Conservation (phyloP, 2,113 vertebrate genomes). For the Python bivittatus region DNA sequence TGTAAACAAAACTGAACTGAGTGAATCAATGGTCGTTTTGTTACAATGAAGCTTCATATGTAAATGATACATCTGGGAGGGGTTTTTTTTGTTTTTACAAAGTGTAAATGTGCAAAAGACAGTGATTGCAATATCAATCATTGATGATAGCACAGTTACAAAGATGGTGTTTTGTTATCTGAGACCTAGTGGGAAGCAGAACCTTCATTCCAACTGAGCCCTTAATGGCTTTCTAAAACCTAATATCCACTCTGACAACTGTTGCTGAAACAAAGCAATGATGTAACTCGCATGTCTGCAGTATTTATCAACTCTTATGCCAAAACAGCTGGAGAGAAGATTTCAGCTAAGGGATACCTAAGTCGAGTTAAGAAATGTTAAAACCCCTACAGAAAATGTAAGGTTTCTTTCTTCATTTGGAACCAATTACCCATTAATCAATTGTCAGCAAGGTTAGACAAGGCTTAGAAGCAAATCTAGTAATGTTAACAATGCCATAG, state of each 20-base stretch:
- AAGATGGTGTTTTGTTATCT: background rate
- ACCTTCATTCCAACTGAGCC: background rate
- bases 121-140: background rate
- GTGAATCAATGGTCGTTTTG: background rate
- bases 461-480: conserved; percentile 24
- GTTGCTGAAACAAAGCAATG: conserved; percentile 30
- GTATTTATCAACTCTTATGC: conserved; percentile 33
- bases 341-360: conserved; percentile 36
- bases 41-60: background rate
- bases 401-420: conserved; percentile 45
- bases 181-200: background rate
- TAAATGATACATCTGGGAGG: background rate
- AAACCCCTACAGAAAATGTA: conserved; percentile 5
- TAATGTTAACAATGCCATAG: conserved; percentile 50
- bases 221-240: background rate
- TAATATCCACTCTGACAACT: background rate
- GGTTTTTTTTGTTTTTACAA: background rate
- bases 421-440: conserved; percentile 55
- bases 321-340: conserved; percentile 56
- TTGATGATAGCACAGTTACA: background rate
- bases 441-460: conserved; percentile 47
- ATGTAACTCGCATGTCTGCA: conserved; percentile 19
- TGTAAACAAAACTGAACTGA: background rate
- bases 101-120: background rate
- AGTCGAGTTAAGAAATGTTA: conserved; percentile 49